Base-by-base conservation (phyloP, 2,797 vertebrate genomes). In the Periophthalmus magnuspinnatus region DNA sequence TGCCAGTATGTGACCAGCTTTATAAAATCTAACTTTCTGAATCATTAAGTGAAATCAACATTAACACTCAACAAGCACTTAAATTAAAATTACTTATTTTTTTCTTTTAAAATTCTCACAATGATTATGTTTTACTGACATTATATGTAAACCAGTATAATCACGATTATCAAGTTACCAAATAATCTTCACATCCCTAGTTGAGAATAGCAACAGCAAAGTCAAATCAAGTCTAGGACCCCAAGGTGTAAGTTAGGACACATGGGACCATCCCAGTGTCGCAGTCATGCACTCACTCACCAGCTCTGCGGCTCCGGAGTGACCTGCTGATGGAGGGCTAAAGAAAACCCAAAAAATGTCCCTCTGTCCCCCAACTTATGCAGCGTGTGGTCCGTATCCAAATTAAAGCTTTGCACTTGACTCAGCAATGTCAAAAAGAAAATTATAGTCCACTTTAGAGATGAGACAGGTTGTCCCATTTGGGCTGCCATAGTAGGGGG, bases 281-380 rank as follows among this genome's bases (percentile, higher is more conserved):
- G 63, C 69, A 83, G 72, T 65, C 56, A 64, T n/a, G 22, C 61
- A 52, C 52, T 55, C 55, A 94, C 96, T 98, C 92, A 98, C 97
- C 96, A 97, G 89, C 95, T 96, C 83, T 92, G 89, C 34, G 93
- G 89, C 69, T 92, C 88, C 1, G 96, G 96, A 55, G 82, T 93
- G 48, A 95, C 83, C 91, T 98, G 97, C 72, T 93, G 92, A 86
- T 98, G 97, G 77, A 98, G 92, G 1, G 96, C 96, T 63, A 98
- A 85, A 1, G 97, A 96, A 84, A 98, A 96, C 34, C 96, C 97
- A 67, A 98, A 98, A 65, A 97, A 94, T 74, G 96, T 97, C 57
- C 93, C 95, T 0, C 59, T 78, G 71, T 95, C 93, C 0, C 96
- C 97, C 55, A 95, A 91, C 90, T 98, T 97, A 50, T 93, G 91